Evolutionary conservation across 2,113 vertebrate species (phyloP).

Genomic region (Quiscalus mexicanus): DNA sequence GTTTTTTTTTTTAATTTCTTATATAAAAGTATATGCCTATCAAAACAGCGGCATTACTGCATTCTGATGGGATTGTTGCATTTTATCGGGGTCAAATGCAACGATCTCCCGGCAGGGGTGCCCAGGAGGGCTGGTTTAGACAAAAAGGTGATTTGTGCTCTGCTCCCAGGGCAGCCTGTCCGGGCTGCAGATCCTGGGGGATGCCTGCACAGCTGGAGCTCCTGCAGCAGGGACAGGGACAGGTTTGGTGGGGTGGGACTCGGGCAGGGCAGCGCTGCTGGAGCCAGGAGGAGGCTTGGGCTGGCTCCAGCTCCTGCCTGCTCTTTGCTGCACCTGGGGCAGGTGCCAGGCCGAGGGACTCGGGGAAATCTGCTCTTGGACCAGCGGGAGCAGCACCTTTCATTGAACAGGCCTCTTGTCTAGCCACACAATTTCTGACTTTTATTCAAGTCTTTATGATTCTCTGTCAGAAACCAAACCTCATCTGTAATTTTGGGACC

Average conservation of each 20-base stretch:
- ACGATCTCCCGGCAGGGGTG: background rate
- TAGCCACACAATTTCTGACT: accelerated
- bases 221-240: accelerated
- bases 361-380: background rate
- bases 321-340: background rate
- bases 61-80: background rate
- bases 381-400: accelerated
- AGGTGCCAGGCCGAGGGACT: background rate
- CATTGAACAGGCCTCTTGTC: accelerated
- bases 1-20: background rate
- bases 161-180: background rate
- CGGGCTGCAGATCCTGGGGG: background rate
- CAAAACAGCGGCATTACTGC: background rate
- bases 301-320: background rate
- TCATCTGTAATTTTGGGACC: accelerated
- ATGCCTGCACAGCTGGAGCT: background rate
- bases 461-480: background rate
- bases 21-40: background rate
- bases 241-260: accelerated
- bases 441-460: accelerated
- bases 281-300: background rate
- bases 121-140: background rate
- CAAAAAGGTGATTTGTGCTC: background rate
- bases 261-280: background rate
- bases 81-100: background rate